Base-by-base conservation (phyloP, 2,797 vertebrate species). In the Erethizon dorsatum region DNA sequence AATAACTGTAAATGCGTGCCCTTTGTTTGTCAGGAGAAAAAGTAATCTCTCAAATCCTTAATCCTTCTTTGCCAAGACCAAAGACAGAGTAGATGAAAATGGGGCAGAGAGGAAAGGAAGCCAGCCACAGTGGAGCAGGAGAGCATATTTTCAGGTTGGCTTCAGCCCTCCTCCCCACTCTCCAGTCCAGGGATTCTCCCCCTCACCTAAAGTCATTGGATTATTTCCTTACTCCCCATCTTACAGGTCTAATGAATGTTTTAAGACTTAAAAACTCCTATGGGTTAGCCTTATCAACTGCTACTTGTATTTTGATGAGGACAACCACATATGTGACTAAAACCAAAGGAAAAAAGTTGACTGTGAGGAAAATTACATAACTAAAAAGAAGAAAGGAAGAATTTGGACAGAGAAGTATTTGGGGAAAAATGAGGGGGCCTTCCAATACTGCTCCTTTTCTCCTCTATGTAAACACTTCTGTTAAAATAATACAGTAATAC, bases 11-110 rank as follows among this genome's bases (percentile, higher is more conserved):
- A 80, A 41, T n/a, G 26, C 14, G 3, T 84, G 24, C 11, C 61
- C 5, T 33, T 6, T 65, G n/a, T 2, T 26, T 50, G 17, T 0
- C 0, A 1, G 5, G n/a, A 3, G 5, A 57, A 13, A 17, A 54
- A 8, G n/a, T 11, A 82, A 63, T 26, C 1, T n/a, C 18, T 41
- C 37, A 3, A 6, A 52, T n/a, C 13, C 63, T 59, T 20, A 47
- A 20, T 54, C 24, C 10, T 67, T 45, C 24, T 61, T 56, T 59
- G 31, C 20, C 11, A 17, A 14, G 77, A 54, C 41, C 2, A 37
- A 78, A 79, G 22, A 6, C 41, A 24, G n/a, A 63, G 15, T 17
- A n/a, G 20, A 63, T 37, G 86, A 59, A 52, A 28, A 14, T 3
- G 37, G 26, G 50, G 41, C 56, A 61, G 52, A 52, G 50, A 37